Percentiles rank a stretch among this genome's conserved stretches.
Evolutionary conservation across 2,888 invertebrate species (phyloP).

Genomic region (Lycaena phlaeas): DNA sequence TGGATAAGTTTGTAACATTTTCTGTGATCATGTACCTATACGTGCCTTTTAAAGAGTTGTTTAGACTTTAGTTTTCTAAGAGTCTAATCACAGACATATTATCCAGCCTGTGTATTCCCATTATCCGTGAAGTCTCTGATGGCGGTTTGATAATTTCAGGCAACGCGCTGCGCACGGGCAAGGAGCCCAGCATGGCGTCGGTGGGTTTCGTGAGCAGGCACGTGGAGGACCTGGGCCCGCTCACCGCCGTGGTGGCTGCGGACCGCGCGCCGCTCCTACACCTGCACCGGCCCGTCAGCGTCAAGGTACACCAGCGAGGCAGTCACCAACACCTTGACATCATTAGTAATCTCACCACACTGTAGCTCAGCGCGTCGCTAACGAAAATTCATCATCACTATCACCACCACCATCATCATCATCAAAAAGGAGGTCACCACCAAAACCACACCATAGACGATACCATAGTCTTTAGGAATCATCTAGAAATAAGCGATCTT

Average conservation of each 20-base stretch:
- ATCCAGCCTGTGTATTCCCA: too few species aligned
- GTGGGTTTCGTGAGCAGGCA: conserved; percentile 88
- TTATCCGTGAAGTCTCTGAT: background rate
- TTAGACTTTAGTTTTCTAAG: too few species aligned
- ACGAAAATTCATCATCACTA: too few species aligned
- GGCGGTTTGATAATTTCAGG: conserved; percentile 45
- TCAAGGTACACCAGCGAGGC: conserved; percentile 54
- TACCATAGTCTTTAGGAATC: too few species aligned
- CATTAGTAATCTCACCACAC: background rate
- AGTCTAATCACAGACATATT: too few species aligned
- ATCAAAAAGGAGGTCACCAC: background rate
- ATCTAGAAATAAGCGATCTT: too few species aligned
- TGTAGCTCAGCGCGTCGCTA: too few species aligned
- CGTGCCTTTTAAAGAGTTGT: too few species aligned
- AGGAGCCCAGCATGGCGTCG: conserved; percentile 83
- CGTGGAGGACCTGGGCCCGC: conserved; percentile 84
- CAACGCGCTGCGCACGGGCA: conserved; percentile 79
- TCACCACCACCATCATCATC: too few species aligned
- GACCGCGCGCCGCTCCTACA: conserved; percentile 66
- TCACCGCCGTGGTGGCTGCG: conserved; percentile 78
- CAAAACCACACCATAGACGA: background rate
- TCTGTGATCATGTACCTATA: too few species aligned
- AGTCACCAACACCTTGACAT: background rate
- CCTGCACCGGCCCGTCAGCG: conserved; percentile 73
- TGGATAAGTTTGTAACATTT: too few species aligned